Base-by-base conservation (phyloP, 2,888 invertebrate species). In the Drosophila eohydei region DNA sequence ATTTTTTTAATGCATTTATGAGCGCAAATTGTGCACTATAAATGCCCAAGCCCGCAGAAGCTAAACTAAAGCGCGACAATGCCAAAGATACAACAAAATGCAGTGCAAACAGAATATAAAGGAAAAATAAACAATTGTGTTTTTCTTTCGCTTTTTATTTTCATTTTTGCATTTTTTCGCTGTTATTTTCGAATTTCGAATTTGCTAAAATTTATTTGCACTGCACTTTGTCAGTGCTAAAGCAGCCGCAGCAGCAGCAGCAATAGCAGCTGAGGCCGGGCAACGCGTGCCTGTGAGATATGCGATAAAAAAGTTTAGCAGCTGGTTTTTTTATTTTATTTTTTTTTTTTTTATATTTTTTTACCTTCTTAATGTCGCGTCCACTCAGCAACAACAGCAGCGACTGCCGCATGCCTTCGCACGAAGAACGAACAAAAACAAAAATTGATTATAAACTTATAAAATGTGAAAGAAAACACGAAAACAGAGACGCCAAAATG, bases 111-210 rank as follows among this genome's bases (percentile, higher is more conserved):
- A 54, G 54, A 54, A 51, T 44, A 28, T n/a, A 16, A 56, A 56
- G 32, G 32, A 32, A 43, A 56, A 43, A 56, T 56, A 56, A 43
- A 56, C 56, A 59, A 36, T n/a, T 63, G 34, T 38, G 56, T 56
- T 43, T 44, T 36, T 44, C 59, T 69, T 57, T 52, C 26, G 26
- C 14, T n/a, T 28, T 43, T 50, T 28, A n/a, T 44, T 46, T 51
- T 41, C 21, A 3, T 50, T 50, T 41, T 54, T 38, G 21, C 28
- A 28, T 58, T 48, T 48, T 66, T 12, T 58, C 30, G 57, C 58
- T 71, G 71, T 76, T 80, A 57, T 75, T 80, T 76, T 76, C 56
- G 74, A 76, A 80, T 66, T 75, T 80, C 71, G 62, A 75, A 77
- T 75, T 57, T 59, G 75, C 54, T 80, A 28, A 57, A 69, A 57